Conservation (phyloP, 2,888 invertebrate genomes). For the Lasioglossum marginatum region DNA sequence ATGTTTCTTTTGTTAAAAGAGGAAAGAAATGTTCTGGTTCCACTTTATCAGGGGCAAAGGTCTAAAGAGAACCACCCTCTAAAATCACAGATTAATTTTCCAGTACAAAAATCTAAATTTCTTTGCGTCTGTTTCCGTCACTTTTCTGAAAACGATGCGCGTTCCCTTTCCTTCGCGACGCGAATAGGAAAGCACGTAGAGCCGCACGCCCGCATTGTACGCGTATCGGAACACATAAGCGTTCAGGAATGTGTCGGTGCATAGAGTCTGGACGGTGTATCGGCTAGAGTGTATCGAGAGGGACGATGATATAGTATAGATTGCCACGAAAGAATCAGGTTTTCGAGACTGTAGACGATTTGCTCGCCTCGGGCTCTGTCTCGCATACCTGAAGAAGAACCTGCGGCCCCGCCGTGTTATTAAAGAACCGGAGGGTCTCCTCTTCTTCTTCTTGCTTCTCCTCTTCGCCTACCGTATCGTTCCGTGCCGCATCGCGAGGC, state of each 20-base stretch:
- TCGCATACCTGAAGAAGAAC: slow-evolving; percentile 74
- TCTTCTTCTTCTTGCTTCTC: slow-evolving; percentile 55
- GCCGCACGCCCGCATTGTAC: background rate
- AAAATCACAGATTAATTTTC: too few relatives aligned
- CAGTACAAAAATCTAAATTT: too few relatives aligned
- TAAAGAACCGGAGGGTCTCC: slow-evolving; percentile 75
- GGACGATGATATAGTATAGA: slow-evolving; percentile 37
- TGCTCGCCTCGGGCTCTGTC: slow-evolving; percentile 58
- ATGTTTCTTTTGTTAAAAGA: too few relatives aligned
- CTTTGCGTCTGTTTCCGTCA: background rate
- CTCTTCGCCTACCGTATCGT: slow-evolving; percentile 45
- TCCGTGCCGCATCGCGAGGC: slow-evolving; percentile 27
- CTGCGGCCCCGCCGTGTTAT: slow-evolving; percentile 76
- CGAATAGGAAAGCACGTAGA: slow-evolving; percentile 22
- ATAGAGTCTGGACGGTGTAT: slow-evolving; percentile 38
- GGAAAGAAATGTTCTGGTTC: too few relatives aligned
- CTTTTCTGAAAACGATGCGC: slow-evolving; percentile 15
- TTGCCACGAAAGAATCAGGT: slow-evolving; percentile 53
- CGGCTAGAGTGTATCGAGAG: slow-evolving; percentile 55
- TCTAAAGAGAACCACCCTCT: too few relatives aligned
- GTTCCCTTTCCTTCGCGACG: background rate
- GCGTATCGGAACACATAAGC: slow-evolving; percentile 43
- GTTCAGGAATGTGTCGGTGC: slow-evolving; percentile 58
- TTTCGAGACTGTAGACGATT: slow-evolving; percentile 60
- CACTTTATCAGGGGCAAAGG: too few relatives aligned